A percentile compares a stretch with the other conserved stretches of the same genome.
phyloP scores from a whole-genome alignment of 1,140 invertebrate species.

The Trachymyrmex cornetzi region DNA sequence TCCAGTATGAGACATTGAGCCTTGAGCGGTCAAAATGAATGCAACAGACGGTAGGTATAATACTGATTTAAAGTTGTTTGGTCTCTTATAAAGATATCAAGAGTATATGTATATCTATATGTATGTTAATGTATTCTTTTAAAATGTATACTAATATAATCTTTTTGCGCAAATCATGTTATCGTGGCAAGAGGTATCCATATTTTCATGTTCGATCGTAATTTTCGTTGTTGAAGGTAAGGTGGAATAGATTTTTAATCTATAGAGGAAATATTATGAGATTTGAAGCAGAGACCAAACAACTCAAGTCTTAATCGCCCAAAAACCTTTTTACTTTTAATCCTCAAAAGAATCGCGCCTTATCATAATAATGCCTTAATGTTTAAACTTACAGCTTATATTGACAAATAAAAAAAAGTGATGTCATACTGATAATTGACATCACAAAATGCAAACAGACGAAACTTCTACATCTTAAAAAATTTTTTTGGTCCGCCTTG shows the following conservation, averaged over 20 bases:
- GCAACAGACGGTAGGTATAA: slow-evolving; percentile 86
- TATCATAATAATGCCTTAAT: slow-evolving; percentile 84
- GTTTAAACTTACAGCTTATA: slow-evolving; percentile 87
- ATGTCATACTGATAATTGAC: slow-evolving; percentile 84
- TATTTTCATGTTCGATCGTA: slow-evolving; percentile 22
- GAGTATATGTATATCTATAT: neutral
- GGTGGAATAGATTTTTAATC: slow-evolving; percentile 13
- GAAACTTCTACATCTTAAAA: slow-evolving; percentile 81
- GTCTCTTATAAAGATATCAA: slow-evolving; percentile 77
- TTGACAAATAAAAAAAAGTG: slow-evolving; percentile 84
- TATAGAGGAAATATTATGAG: neutral
- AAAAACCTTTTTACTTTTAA: slow-evolving; percentile 77
- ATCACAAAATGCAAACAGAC: slow-evolving; percentile 83
- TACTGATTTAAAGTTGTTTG: slow-evolving; percentile 84
- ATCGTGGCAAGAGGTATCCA: neutral
- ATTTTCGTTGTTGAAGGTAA: slow-evolving; percentile 47
- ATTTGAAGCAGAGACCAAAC: slow-evolving; percentile 81
- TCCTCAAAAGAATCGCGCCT: slow-evolving; percentile 80
- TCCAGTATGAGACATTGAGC: slow-evolving; percentile 84
- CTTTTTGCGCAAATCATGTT: slow-evolving; percentile 4
- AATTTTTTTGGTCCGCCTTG: slow-evolving; percentile 85
- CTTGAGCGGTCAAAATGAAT: slow-evolving; percentile 81
- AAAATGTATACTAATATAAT: slow-evolving; percentile 18
- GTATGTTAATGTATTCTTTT: neutral
- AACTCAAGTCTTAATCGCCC: slow-evolving; percentile 80